Evolutionary conservation across 2,113 vertebrate genomes (phyloP).

Genomic region (Ceyx margarethae): DNA sequence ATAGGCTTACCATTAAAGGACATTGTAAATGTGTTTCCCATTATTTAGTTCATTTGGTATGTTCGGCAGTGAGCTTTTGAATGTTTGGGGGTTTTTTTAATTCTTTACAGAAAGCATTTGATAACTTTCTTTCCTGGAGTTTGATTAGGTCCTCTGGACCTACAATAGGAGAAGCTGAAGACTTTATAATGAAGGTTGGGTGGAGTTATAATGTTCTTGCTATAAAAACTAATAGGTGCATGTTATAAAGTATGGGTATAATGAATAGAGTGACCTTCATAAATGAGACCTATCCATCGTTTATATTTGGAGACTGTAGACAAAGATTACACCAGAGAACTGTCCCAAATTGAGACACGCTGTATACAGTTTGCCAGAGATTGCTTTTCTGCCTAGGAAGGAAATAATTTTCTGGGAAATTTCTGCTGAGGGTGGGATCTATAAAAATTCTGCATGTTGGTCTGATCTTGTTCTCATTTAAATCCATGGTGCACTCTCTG

Average conservation of each 20-base stretch:
- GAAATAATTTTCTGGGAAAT: neutral
- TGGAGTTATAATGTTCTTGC: neutral
- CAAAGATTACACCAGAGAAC: neutral
- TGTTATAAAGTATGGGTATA: neutral
- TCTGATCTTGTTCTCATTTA: neutral
- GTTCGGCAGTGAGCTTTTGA: conserved; percentile 70
- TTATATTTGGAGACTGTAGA: neutral
- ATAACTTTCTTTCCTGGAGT: conserved; percentile 60
- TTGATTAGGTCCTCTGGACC: conserved; percentile 52
- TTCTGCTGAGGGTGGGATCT: neutral
- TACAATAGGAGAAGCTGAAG: conserved; percentile 15
- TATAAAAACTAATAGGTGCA: neutral
- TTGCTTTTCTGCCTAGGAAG: neutral
- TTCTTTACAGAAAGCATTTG: conserved; percentile 62
- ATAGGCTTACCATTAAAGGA: conserved; percentile 75
- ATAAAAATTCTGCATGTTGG: neutral
- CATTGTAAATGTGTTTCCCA: conserved; percentile 79
- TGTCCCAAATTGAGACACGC: neutral
- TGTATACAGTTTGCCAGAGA: neutral
- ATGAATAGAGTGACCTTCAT: neutral
- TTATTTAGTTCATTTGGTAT: conserved; percentile 79
- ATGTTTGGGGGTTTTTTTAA: conserved; percentile 18
- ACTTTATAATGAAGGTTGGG: conserved; percentile 22
- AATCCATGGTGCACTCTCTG: neutral
- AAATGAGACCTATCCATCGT: neutral